These are phyloP conservation scores for Heliconius cydno DNA, from an alignment of 2,888 invertebrate genomes.

Conservation along the genomic window DNA sequence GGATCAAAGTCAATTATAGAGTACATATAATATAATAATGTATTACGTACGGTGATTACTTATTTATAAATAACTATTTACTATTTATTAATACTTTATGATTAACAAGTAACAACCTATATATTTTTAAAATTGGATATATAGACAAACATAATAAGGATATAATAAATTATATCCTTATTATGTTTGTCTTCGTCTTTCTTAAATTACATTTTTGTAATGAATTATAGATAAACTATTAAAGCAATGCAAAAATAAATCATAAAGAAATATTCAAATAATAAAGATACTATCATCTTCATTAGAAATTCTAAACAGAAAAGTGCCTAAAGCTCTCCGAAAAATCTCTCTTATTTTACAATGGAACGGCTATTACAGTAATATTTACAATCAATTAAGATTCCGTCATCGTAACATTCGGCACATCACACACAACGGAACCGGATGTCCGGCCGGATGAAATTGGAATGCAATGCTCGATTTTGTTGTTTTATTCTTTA, in stretches of 20 bases:
- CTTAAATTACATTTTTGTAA: no score
- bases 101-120: no score
- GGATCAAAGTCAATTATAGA: no score
- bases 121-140: no score
- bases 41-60: no score
- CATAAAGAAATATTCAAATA: background rate
- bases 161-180: no score
- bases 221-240: background rate
- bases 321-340: background rate
- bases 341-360: background rate
- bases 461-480: conserved; percentile 13
- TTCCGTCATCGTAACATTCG: conserved; percentile 32
- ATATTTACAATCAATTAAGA: conserved; percentile 34
- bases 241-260: background rate
- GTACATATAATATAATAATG: no score
- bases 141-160: no score
- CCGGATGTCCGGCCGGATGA: conserved; percentile 37
- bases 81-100: no score
- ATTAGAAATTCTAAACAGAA: conserved; percentile 7
- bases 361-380: background rate
- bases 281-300: background rate
- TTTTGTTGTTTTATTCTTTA: background rate
- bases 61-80: no score
- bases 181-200: no score
- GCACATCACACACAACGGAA: conserved; percentile 39